Evolutionary conservation across 2,113 vertebrate genomes (phyloP), one percentile per base, ranked within the genome.

Genomic region (Colinus virginianus): DNA sequence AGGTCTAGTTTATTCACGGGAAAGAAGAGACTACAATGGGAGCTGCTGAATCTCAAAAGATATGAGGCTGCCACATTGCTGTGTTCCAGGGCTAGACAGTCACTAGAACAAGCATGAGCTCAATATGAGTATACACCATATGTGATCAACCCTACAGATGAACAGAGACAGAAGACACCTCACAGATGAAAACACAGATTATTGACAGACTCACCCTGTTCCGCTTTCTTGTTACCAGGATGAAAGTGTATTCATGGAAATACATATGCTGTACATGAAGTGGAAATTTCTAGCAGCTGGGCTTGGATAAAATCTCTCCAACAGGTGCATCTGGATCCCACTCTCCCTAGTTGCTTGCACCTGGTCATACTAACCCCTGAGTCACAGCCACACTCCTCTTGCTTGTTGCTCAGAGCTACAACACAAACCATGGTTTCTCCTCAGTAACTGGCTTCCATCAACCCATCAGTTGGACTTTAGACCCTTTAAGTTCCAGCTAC

Each of bases 361-460:
- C n/a, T 51, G 46, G 14, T 4, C 36, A 7, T 9, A n/a, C 1
- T 13, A 43, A 30, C 6, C 43, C 51, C 43, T 11, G 38, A 69
- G 42, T 11, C 22, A 49, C 17, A 64, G 23, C 6, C 13, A 11
- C 9, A 13, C 61, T 56, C 25, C 59, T 43, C 42, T 68, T 78
- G 16, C 59, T 64, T 64, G 22, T 7, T 42, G 16, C 30, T 72
- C 36, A 42, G 11, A 49, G 11, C 7, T 49, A 26, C 9, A 48
- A 4, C 11, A 3, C 7, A 40, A 55, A 23, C 23, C 5, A 14
- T 12, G 32, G 45, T 36, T 38, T 7, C 0, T 1, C 22, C 45
- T 77, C 62, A 75, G 62, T 32, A 69, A 55, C 40, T 55, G 34
- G 6, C 7, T 12, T 74, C 43, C 59, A 21, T 8, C 48, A 22